Evolutionary conservation across 2,797 vertebrate species (phyloP), one percentile per base, ranked within the genome.

Genomic region (Botia almorhae): DNA sequence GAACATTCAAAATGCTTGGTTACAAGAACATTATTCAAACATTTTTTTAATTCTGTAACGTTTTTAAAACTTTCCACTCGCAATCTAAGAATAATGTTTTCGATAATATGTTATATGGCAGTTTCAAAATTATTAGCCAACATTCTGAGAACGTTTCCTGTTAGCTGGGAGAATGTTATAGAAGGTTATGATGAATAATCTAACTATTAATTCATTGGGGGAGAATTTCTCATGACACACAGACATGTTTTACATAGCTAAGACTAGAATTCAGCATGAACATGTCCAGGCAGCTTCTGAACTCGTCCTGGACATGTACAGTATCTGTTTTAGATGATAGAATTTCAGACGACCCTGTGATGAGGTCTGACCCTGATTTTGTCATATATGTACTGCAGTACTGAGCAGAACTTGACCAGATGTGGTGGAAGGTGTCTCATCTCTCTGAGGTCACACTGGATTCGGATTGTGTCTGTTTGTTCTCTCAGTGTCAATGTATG

Each of bases 351-450:
- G 43, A 72, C 81, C 48, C 0, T 73, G 33, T 80, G 81, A 76
- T 78, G 39, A 78, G 11, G 56, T 56, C 13, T 76, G 75, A 68
- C 71, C 72, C 46, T 50, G 60, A 63, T 72, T 14, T 65, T 43
- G 51, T 81, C 74, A 83, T 75, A 51, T 81, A 23, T 81, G 71
- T 76, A 81, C 10, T 81, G 14, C 39, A 14, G 61, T 48, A 63
- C 48, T 83, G 53, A 81, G 61, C 29, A 36, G n/a, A n/a, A 50
- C 43, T 46, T 68, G 50, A 55, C 12, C 50, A 72, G 13, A 69
- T 64, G 16, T 14, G 29, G 43, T 46, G 16, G 46, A 36, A 50
- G 29, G 19, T 39, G 23, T 61, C 19, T 74, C 0, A 19, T 33
- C 56, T 74, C 5, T 4, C 46, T 19, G 36, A 7, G 13, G 33